These are phyloP conservation scores for Luscinia megarhynchos DNA, from an alignment of 2,797 vertebrate genomes.

Conservation along the genomic window DNA sequence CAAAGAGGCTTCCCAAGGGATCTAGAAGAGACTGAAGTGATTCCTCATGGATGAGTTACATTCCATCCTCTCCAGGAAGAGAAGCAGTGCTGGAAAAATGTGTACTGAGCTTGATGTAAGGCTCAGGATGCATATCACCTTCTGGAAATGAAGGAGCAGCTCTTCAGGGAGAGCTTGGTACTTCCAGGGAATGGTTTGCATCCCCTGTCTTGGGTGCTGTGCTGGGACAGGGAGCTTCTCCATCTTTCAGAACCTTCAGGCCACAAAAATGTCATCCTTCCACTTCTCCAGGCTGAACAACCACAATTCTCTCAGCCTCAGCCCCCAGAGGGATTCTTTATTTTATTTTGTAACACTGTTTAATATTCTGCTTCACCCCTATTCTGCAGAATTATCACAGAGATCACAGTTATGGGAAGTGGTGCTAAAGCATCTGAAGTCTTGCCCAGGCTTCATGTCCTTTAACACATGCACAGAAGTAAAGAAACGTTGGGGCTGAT, in stretches of 20 bases:
- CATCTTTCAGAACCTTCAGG: not conserved
- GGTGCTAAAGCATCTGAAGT: not conserved
- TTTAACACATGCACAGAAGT: not conserved
- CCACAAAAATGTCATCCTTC: not conserved
- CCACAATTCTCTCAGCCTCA: not conserved
- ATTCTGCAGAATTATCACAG: not conserved
- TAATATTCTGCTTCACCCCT: not conserved
- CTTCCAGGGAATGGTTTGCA: not conserved
- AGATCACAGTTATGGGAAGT: not conserved
- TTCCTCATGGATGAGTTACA: not conserved
- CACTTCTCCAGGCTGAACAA: not conserved
- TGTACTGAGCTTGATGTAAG: not conserved
- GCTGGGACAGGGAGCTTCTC: not conserved
- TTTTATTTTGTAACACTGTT: not conserved
- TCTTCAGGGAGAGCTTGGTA: not conserved
- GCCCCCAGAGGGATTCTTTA: rapidly evolving
- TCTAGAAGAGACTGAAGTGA: not conserved
- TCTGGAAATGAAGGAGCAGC: not conserved
- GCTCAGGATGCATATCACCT: not conserved
- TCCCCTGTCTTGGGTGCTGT: not conserved
- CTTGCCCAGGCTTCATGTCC: not conserved
- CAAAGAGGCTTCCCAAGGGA: not conserved
- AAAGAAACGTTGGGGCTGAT: not conserved
- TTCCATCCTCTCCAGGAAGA: not conserved
- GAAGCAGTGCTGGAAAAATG: not conserved